Evolutionary conservation across 1,140 invertebrate genomes (phyloP), one percentile per base, ranked within the genome.

Genomic region (Drosophila takahashii): DNA sequence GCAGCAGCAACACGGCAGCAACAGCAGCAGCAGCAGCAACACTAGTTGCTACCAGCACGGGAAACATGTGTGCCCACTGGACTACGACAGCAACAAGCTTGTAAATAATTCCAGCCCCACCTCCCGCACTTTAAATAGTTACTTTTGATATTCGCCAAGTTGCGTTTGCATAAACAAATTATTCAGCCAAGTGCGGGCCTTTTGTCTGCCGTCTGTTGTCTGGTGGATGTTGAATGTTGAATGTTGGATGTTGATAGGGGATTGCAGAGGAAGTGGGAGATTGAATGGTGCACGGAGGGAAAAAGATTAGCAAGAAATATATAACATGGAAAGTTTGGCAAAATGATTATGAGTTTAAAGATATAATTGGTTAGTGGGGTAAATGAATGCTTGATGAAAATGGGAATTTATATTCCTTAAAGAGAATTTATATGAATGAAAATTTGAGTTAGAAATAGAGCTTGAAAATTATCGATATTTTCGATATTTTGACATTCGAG

Each of bases 81-180:
- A 44, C 65, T 64, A 58, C 65, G 54, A 77, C 64, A 71, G 51
- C 50, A 75, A 77, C 79, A 73, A 74, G 79, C 67, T 78, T 71
- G 57, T 83, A 83, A 81, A 79, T 73, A 61, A 54, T 60, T 37
- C 9, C 51, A 26, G 32, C 41, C 45, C 58, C 44, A n/a, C 60
- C 34, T 54, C 8, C 50, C 50, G 65, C 64, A 70, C 66, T 70
- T 48, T 47, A 69, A 56, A 70, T 57, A 48, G 66, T 70, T 56
- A 47, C 42, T 56, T 56, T 56, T 48, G 64, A 70, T 70, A 57
- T 70, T 70, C 66, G 65, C 50, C 27, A 69, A 48, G 65, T 56
- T 69, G 65, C 61, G 60, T 69, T 69, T 69, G 65, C 64, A 70
- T 69, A 70, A 70, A 70, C 66, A 70, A 70, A 70, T 70, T 70